Evolutionary conservation across 1,140 invertebrate species (phyloP), one percentile per base, ranked within the genome.

Genomic region (Asobara japonica): DNA sequence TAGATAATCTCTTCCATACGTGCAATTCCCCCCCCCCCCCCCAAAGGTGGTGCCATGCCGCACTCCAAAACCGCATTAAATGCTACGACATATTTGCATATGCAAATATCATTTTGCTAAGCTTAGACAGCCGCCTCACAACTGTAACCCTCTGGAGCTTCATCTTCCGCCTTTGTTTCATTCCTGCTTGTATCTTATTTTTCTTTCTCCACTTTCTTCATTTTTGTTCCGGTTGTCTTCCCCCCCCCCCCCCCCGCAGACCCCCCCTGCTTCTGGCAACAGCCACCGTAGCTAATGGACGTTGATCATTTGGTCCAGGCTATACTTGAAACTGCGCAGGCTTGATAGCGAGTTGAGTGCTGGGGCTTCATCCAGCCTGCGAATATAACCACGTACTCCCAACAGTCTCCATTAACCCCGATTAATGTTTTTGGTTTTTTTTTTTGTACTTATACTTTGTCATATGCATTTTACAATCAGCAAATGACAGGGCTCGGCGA

Each of bases 61-160:
- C 41, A 45, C 41, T 45, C 41, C 16, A 16, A 45, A 3, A n/a
- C 3, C 41, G 41, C 41, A n/a, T 76, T 71, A 68, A 70, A 76
- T 65, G 65, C 71, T 72, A 65, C 48, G 65, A 62, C 45, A 60
- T 76, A 76, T 76, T 76, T 76, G 75, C 75, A 71, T 76, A 76
- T 76, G 75, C 71, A 74, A 73, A 76, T 73, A 16, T 10, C 31
- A 71, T 74, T 74, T 74, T 3, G 67, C 69, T 71, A 74, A 74
- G 69, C 69, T 71, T 67, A 66, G 31, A 33, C 71, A 67, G 45
- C 45, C 62, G 41, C 64, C 51, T 72, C 71, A 48, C 71, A 56
- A 64, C 41, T 56, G 71, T 65, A 56, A 66, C 45, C 45, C 61
- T 65, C 38, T 27, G 38, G 25, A 33, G 56, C 71, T 22, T 29